Conservation (phyloP, 2,113 vertebrate genomes). For the Gambusia affinis region DNA sequence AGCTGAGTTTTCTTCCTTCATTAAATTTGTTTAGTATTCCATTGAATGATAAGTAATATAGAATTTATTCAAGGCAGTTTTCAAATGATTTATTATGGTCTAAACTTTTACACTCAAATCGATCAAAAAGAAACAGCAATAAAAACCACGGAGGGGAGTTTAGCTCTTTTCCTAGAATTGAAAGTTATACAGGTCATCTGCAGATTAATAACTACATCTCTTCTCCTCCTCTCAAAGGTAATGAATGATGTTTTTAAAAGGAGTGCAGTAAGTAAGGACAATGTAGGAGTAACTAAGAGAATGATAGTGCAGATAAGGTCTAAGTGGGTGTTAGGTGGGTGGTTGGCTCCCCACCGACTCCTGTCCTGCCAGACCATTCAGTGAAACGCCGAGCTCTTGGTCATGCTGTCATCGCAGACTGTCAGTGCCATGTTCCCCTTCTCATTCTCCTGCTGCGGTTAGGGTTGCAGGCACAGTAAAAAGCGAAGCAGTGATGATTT, state of each 20-base stretch:
- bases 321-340: conserved; percentile 70
- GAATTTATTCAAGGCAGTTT: neutral
- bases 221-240: conserved; percentile 40
- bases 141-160: neutral
- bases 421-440: conserved; percentile 53
- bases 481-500: conserved; percentile 91
- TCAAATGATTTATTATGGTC: neutral
- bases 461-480: conserved; percentile 83
- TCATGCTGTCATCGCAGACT: conserved; percentile 56
- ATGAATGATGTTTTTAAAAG: conserved; percentile 47
- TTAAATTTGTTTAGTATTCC: neutral
- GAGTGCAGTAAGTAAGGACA: conserved; percentile 75
- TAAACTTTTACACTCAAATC: neutral
- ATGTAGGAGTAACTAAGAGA: conserved; percentile 78
- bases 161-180: neutral
- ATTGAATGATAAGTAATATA: neutral
- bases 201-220: conserved; percentile 49
- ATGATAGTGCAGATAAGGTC: conserved; percentile 74
- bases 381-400: conserved; percentile 34
- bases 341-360: conserved; percentile 45
- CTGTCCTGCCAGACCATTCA: conserved; percentile 47
- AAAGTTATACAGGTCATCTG: conserved; percentile 10
- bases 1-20: neutral
- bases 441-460: conserved; percentile 76
- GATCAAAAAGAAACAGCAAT: neutral